Percentiles rank a stretch among this genome's conserved stretches.
Conservation (phyloP, 2,113 vertebrate genomes). For the Okapia johnstoni region DNA sequence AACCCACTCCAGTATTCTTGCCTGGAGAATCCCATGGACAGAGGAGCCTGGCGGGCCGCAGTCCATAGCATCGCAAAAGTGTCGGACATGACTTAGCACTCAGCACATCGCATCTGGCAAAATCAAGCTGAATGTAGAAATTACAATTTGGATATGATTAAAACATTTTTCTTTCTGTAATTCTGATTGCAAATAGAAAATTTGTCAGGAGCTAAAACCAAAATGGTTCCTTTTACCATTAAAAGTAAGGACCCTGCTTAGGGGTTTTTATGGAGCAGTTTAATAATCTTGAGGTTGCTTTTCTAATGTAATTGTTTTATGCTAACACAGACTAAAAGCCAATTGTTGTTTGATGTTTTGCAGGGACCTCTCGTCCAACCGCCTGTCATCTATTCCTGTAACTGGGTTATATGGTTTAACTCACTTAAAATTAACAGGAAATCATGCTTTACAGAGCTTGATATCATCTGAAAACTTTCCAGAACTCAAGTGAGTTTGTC, state of each 20-base stretch:
- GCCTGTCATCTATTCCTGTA: constrained; percentile 91
- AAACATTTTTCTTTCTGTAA: not conserved
- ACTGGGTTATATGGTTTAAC: constrained; percentile 91
- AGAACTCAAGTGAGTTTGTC: constrained; percentile 90
- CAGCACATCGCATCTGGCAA: not conserved
- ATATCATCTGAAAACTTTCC: constrained; percentile 91
- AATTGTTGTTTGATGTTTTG: constrained; percentile 79
- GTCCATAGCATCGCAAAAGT: not conserved
- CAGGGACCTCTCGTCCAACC: constrained; percentile 95
- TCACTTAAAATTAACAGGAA: constrained; percentile 96
- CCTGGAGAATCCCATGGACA: not conserved
- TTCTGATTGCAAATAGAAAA: constrained; percentile 16
- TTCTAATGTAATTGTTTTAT: constrained; percentile 53
- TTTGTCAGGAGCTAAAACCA: constrained; percentile 23
- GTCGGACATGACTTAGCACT: not conserved
- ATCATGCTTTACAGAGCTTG: constrained; percentile 88
- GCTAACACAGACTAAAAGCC: constrained; percentile 69
- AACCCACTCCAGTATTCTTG: not conserved
- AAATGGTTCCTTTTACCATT: constrained; percentile 28
- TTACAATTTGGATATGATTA: not conserved
- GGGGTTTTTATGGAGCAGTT: constrained; percentile 44
- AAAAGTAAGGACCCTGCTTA: constrained; percentile 41
- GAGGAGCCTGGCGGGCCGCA: not conserved
- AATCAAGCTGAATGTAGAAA: constrained; percentile 11
- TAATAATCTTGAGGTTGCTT: constrained; percentile 54